Base-by-base conservation (phyloP, 2,888 invertebrate species). In the Agonum fuliginosum region DNA sequence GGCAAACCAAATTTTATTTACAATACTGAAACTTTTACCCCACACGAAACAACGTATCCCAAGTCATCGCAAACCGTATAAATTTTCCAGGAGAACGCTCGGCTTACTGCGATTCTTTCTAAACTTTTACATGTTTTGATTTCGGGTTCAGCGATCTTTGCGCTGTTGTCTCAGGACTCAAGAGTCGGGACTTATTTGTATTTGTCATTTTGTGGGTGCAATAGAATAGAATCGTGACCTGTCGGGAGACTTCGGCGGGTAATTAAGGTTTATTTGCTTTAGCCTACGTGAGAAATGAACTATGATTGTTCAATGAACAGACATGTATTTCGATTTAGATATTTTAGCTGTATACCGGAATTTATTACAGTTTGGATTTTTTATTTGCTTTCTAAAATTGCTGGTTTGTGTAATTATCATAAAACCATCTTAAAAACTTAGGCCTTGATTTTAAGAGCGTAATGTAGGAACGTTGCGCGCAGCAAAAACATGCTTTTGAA, bases 61-160 rank as follows among this genome's bases (percentile, higher is more conserved):
- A 54, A 54, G 22, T 22, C 54, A 54, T 54, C 20, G n/a, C 4
- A 54, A 54, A 24, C 24, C 54, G 54, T 54, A 54, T 54, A 54
- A 54, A 54, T 54, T 54, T 54, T 54, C 54, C 54, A 24, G 54
- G 54, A 24, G 12, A 54, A 51, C 12, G 54, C 54, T 20, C 54
- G 54, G 24, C 54, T 54, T 20, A 24, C 54, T 54, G 54, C 54
- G 54, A 54, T 54, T 54, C 54, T 20, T 54, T 12, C 10, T 24
- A 20, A 54, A 54, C 54, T 54, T 54, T 54, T 24, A 54, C 54
- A 54, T 54, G 54, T 54, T 54, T 54, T 54, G 54, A 54, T 54
- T 54, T 54, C 24, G 24, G n/a, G 54, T 54, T 51, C 51, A 51
- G 51, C 51, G 51, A 51, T 51, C 51, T 10, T n/a, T 24, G 3